A percentile compares a stretch with the other conserved stretches of the same genome.
phyloP scores from a whole-genome alignment of 2,797 vertebrate species.

The Sebastes iracundus region DNA sequence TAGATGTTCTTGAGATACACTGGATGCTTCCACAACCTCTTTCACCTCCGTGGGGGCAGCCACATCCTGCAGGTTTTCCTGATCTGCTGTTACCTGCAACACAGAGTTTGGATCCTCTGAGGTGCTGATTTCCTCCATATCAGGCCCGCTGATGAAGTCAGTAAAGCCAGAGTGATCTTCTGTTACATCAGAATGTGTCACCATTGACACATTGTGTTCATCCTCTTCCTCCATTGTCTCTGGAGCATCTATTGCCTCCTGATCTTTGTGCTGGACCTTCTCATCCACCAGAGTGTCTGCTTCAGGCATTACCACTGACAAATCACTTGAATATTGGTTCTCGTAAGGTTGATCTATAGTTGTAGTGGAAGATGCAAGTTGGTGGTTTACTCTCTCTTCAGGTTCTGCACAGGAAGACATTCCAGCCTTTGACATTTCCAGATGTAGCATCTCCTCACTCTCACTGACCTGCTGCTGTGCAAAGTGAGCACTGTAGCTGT shows the following conservation, averaged over 20 bases:
- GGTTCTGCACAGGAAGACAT: background rate
- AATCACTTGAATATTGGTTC: background rate
- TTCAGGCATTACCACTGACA: background rate
- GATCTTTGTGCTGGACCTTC: constrained; percentile 6
- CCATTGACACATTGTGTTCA: constrained; percentile 47
- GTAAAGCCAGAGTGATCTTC: constrained; percentile 30
- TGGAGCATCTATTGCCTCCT: background rate
- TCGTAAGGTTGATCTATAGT: constrained; percentile 17
- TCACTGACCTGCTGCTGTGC: constrained; percentile 15
- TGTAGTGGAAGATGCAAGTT: background rate
- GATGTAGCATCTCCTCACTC: background rate
- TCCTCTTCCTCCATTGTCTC: constrained; percentile 50
- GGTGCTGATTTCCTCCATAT: constrained; percentile 44
- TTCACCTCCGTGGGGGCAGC: background rate
- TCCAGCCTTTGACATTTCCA: background rate
- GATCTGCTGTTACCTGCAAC: background rate
- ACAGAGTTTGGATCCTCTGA: constrained; percentile 41
- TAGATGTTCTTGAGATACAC: constrained; percentile 12
- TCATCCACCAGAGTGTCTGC: constrained; percentile 7
- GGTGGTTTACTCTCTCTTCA: background rate
- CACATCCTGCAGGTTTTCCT: constrained; percentile 5
- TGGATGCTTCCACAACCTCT: background rate
- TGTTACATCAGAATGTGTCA: constrained; percentile 42
- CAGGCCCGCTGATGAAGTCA: constrained; percentile 38
- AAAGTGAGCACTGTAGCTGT: constrained; percentile 57